Evolutionary conservation across 2,113 vertebrate species (phyloP).

Genomic region (Menidia beryllina): DNA sequence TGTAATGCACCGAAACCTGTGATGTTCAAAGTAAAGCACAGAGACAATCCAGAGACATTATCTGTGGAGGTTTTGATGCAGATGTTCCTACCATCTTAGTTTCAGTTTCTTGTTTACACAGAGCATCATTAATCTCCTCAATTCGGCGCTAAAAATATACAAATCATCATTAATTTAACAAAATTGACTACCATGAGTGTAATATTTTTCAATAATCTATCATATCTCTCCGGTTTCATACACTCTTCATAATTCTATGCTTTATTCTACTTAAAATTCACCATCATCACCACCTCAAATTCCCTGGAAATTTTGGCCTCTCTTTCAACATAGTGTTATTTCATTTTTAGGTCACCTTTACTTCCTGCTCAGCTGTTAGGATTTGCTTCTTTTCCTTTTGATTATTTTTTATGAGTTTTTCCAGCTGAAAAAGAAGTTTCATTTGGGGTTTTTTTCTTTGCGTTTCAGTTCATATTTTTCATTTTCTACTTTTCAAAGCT

Average conservation of each 20-base stretch:
- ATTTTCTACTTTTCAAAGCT: not conserved
- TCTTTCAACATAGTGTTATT: no score
- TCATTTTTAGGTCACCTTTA: not conserved
- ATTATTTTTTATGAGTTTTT: not conserved
- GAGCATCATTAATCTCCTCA: not conserved
- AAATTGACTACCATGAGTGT: no score
- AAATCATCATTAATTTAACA: not conserved
- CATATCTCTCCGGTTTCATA: no score
- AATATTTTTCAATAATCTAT: no score
- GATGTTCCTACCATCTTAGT: not conserved
- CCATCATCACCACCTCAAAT: no score
- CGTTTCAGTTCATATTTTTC: no score
- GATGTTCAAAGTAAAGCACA: not conserved
- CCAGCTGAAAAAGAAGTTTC: constrained; percentile 14
- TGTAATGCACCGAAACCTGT: not conserved
- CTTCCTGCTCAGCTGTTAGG: not conserved
- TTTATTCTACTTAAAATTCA: no score
- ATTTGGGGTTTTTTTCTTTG: not conserved
- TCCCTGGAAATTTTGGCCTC: no score
- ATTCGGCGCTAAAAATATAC: not conserved
- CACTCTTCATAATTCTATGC: no score
- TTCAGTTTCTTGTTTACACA: not conserved
- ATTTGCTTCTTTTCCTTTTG: not conserved
- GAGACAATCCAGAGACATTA: not conserved
- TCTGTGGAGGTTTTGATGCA: not conserved